Conservation (phyloP, 2,888 invertebrate species). For the Ormyrus nitidulus region DNA sequence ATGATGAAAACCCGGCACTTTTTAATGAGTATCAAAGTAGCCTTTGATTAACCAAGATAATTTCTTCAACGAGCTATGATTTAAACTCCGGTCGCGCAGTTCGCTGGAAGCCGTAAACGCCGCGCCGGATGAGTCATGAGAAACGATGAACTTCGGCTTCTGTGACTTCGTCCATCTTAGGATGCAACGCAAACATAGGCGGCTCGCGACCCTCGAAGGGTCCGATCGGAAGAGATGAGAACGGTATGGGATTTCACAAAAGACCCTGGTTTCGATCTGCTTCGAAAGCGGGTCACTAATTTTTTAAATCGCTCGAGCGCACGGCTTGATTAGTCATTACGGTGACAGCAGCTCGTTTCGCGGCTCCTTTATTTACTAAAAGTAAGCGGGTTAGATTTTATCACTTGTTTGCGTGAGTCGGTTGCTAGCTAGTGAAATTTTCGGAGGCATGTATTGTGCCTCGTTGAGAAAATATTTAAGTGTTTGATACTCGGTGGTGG, state of each 20-base stretch:
- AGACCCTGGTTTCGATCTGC: conserved; percentile 17
- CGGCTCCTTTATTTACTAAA: no score
- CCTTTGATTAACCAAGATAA: background rate
- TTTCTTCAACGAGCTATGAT: conserved; percentile 20
- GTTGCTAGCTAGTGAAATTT: no score
- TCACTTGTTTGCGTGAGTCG: no score
- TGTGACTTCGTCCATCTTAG: background rate
- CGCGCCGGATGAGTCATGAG: conserved; percentile 14
- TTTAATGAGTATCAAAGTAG: background rate
- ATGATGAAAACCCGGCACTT: background rate
- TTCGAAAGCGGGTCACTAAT: conserved; percentile 19
- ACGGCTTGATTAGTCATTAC: no score
- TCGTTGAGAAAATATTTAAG: no score
- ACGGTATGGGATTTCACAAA: conserved; percentile 8
- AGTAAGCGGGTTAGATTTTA: no score
- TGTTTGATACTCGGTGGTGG: no score
- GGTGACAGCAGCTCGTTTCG: no score
- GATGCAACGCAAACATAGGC: conserved; percentile 5
- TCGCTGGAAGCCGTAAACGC: conserved; percentile 18
- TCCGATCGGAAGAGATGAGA: conserved; percentile 1
- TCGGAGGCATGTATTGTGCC: no score
- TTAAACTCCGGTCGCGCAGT: background rate
- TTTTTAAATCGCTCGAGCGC: no score
- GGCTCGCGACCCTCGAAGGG: conserved; percentile 17
- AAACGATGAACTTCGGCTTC: conserved; percentile 8